These are phyloP conservation scores for Bradysia coprophila DNA, from an alignment of 1,140 invertebrate species.

Conservation along the genomic window DNA sequence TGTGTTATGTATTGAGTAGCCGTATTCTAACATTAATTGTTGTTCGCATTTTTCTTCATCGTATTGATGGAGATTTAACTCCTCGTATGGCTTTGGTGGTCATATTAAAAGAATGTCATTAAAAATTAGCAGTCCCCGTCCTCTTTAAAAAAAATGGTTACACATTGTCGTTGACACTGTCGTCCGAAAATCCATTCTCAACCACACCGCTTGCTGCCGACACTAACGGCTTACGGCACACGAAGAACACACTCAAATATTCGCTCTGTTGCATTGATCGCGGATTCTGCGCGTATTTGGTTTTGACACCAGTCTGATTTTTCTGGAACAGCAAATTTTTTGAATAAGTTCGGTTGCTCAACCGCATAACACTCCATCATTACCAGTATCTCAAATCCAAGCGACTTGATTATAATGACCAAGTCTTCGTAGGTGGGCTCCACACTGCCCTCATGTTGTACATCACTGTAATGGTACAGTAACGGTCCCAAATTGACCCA, in stretches of 20 bases:
- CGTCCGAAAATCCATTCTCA: too few relatives aligned
- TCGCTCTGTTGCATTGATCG: constrained; percentile 56
- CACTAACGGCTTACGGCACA: constrained; percentile 18
- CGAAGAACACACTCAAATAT: constrained; percentile 21
- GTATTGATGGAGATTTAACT: too few relatives aligned
- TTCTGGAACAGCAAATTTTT: constrained; percentile 35
- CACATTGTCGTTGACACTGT: too few relatives aligned
- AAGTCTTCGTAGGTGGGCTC: constrained; percentile 85
- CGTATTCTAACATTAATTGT: too few relatives aligned
- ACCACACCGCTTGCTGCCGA: too few relatives aligned
- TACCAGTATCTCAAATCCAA: constrained; percentile 49
- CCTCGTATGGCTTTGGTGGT: too few relatives aligned
- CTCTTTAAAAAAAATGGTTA: too few relatives aligned
- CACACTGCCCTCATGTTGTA: constrained; percentile 75
- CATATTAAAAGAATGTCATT: too few relatives aligned
- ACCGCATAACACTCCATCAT: too few relatives aligned
- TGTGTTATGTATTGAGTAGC: too few relatives aligned
- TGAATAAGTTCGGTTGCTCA: constrained; percentile 4
- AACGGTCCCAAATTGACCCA: constrained; percentile 89
- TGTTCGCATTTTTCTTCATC: too few relatives aligned
- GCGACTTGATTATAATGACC: constrained; percentile 56
- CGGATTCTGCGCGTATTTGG: constrained; percentile 82
- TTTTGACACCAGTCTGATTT: constrained; percentile 53
- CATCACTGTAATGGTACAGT: constrained; percentile 86
- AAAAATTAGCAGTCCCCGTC: too few relatives aligned